Evolutionary conservation across 2,888 invertebrate genomes (phyloP).

Genomic region (Cosmopolites sordidus): DNA sequence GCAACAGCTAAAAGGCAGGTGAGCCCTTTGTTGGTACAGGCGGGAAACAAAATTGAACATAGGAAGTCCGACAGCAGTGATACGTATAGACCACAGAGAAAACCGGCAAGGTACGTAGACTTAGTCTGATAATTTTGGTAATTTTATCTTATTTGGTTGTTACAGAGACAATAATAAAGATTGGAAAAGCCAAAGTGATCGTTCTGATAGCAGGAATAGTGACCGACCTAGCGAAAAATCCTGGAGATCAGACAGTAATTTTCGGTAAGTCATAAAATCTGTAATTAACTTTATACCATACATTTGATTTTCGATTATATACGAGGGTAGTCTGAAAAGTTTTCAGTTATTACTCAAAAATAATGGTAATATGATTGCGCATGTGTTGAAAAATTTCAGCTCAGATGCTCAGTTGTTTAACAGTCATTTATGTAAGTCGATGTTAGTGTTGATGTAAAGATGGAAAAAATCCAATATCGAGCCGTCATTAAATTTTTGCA

Average conservation of each 20-base stretch:
- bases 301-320: too few relatives aligned
- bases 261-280: slow-evolving; percentile 31
- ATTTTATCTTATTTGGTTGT: background rate
- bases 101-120: slow-evolving; percentile 14
- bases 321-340: too few relatives aligned
- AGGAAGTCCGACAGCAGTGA: slow-evolving; percentile 27
- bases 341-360: too few relatives aligned
- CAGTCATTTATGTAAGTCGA: too few relatives aligned
- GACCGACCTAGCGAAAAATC: slow-evolving; percentile 26
- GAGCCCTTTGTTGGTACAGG: slow-evolving; percentile 42
- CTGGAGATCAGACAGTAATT: slow-evolving; percentile 33
- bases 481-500: too few relatives aligned
- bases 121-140: too few relatives aligned
- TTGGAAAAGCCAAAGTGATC: slow-evolving; percentile 14
- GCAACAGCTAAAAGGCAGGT: slow-evolving; percentile 42
- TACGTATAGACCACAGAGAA: slow-evolving; percentile 13
- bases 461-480: too few relatives aligned
- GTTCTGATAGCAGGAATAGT: slow-evolving; percentile 9
- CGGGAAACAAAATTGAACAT: slow-evolving; percentile 42
- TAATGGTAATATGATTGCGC: too few relatives aligned
- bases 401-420: too few relatives aligned
- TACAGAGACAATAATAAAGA: slow-evolving; percentile 12
- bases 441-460: too few relatives aligned
- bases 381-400: too few relatives aligned
- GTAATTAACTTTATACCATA: too few relatives aligned